Evolutionary conservation across 2,888 invertebrate genomes (phyloP), one percentile per base, ranked within the genome.

Genomic region (Eupithecia inturbata): DNA sequence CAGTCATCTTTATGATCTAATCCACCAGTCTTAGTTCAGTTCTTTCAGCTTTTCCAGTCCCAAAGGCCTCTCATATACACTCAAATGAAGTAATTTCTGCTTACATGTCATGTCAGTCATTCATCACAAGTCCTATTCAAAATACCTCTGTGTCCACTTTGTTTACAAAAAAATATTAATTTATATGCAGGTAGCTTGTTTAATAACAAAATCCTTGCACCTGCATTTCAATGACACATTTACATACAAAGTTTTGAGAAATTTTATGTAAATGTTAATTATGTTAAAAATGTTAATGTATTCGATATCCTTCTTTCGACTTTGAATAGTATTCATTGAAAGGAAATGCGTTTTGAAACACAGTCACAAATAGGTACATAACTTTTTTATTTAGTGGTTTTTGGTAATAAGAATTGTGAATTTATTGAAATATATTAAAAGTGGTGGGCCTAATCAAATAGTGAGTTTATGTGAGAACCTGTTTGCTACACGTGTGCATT

Each of bases 211-310:
- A 68, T 28, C 62, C 79, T 83, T 80, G 82, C 87, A 88, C 83
- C 83, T 89, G 89, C 87, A 88, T 90, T 88, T 85, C 79, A 89
- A 92, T 85, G 84, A 80, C 77, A 79, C 75, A 92, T 94, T 93
- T 85, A 76, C 93, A 93, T 92, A 93, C 93, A 93, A 93, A 92
- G 92, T 84, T 90, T 89, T 84, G 82, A 84, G 81, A 84, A 86
- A 86, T 85, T 82, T 79, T 82, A 89, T 91, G 84, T 83, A 77
- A 83, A 87, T 88, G 87, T 87, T 89, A 90, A 91, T 91, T 89
- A 93, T 93, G 90, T 87, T 86, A 92, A 91, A 90, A 89, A 93
- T 94, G 91, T 87, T 87, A 92, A 93, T 89, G 12, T 77, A 89
- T 89, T 89, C 92, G 70, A 88, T 90, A 91, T 92, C 92, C 92